phyloP scores from a whole-genome alignment of 2,113 vertebrate genomes.

The Tragelaphus scriptus region DNA sequence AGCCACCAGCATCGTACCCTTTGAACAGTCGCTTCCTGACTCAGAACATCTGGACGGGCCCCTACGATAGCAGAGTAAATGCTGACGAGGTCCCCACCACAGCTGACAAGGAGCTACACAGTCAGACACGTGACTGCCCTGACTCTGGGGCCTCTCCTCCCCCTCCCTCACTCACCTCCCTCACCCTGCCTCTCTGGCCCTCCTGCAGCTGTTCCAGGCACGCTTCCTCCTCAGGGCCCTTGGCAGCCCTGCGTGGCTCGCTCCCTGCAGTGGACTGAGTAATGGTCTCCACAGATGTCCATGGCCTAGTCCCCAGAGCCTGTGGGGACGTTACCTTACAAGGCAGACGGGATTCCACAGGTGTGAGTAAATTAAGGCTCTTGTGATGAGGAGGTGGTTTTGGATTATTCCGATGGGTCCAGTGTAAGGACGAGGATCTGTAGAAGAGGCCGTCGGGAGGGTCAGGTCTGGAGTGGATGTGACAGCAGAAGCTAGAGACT shows the following conservation, averaged over 20 bases:
- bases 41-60: neutral
- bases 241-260: neutral
- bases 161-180: accelerated
- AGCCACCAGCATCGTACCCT: neutral
- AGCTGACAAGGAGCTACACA: accelerated
- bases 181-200: neutral
- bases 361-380: neutral
- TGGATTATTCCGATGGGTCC: neutral
- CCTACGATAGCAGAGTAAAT: accelerated
- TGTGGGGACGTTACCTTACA: neutral
- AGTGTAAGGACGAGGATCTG: neutral
- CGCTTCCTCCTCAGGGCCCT: neutral
- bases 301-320: neutral
- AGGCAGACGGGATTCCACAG: neutral
- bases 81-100: accelerated
- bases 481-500: neutral
- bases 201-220: neutral
- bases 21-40: accelerated
- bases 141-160: too few relatives aligned
- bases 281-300: neutral
- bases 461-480: neutral
- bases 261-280: neutral
- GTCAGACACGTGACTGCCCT: neutral
- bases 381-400: too few relatives aligned
- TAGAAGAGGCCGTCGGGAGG: neutral